A percentile compares a stretch with the other conserved stretches of the same genome.
Evolutionary conservation across 2,888 invertebrate genomes (phyloP).

Genomic region (Entomobrya multifasciata): DNA sequence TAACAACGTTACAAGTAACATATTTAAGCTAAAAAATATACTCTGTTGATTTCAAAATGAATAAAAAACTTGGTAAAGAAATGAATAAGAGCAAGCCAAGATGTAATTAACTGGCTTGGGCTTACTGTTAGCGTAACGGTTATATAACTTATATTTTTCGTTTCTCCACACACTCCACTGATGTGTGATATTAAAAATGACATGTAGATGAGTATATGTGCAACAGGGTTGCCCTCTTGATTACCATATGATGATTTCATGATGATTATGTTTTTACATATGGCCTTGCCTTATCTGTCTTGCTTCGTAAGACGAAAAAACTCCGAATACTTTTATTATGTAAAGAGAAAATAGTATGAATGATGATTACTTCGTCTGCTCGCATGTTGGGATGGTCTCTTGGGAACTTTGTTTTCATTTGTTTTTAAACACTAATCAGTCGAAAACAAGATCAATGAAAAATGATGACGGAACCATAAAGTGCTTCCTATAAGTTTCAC

Average conservation of each 20-base stretch:
- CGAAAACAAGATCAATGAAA: conserved; percentile 20
- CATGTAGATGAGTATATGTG: neutral
- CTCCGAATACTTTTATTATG: neutral
- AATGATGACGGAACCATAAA: conserved; percentile 10
- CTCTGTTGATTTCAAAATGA: no score
- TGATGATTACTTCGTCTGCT: neutral
- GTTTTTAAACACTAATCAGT: conserved; percentile 57
- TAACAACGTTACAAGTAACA: no score
- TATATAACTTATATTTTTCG: no score
- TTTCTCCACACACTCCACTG: no score
- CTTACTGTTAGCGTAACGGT: no score
- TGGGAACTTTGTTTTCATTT: conserved; percentile 58
- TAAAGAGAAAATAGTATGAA: no score
- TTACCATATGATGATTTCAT: conserved; percentile 45
- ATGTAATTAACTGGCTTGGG: conserved; percentile 13
- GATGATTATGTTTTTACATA: neutral
- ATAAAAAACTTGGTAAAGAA: no score
- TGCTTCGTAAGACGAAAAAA: neutral
- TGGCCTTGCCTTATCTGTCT: no score
- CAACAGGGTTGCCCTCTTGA: conserved; percentile 25
- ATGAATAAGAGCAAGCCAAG: neutral
- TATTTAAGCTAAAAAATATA: no score
- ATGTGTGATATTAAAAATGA: neutral
- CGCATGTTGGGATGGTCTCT: conserved; percentile 14
- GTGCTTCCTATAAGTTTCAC: conserved; percentile 13